A percentile compares a stretch with the other conserved stretches of the same genome.
These are phyloP conservation scores for Emydoidea blandingii DNA, from an alignment of 2,797 vertebrate species.

Conservation along the genomic window DNA sequence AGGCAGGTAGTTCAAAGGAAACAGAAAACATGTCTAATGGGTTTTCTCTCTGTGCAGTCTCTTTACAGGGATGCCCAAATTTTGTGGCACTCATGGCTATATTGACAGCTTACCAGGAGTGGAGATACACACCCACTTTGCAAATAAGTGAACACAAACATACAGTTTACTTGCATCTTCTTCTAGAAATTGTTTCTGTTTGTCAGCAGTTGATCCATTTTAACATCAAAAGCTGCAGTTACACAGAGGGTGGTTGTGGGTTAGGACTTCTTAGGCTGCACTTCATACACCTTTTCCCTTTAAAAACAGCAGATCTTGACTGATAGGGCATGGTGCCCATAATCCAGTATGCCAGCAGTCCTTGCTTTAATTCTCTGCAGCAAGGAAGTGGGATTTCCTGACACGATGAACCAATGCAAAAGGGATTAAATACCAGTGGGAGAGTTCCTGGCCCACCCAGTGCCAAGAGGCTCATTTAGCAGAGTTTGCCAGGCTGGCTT, in stretches of 20 bases:
- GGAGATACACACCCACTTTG: conserved; percentile 37
- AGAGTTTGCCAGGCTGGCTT: conserved; percentile 16
- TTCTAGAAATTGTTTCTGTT: background rate
- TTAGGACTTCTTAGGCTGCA: background rate
- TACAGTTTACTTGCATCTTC: conserved; percentile 32
- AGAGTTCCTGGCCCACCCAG: conserved; percentile 30
- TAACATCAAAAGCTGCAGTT: background rate
- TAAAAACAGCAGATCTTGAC: background rate
- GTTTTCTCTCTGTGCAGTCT: conserved; percentile 41
- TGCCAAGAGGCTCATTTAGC: conserved; percentile 32
- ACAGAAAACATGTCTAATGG: background rate
- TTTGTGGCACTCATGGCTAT: conserved; percentile 59
- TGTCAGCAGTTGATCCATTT: background rate
- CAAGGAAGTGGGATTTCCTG: conserved; percentile 63
- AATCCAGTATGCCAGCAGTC: background rate
- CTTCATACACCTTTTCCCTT: background rate
- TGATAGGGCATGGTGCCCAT: background rate
- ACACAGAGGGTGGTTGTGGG: background rate
- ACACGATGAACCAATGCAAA: background rate
- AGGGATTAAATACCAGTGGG: background rate
- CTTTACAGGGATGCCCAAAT: conserved; percentile 50
- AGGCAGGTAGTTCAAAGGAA: conserved; percentile 42
- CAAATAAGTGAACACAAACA: conserved; percentile 47
- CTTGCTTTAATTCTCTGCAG: background rate
- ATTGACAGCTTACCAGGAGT: conserved; percentile 51